Evolutionary conservation across 1,140 invertebrate genomes (phyloP), one percentile per base, ranked within the genome.

Genomic region (Uloborus diversus): DNA sequence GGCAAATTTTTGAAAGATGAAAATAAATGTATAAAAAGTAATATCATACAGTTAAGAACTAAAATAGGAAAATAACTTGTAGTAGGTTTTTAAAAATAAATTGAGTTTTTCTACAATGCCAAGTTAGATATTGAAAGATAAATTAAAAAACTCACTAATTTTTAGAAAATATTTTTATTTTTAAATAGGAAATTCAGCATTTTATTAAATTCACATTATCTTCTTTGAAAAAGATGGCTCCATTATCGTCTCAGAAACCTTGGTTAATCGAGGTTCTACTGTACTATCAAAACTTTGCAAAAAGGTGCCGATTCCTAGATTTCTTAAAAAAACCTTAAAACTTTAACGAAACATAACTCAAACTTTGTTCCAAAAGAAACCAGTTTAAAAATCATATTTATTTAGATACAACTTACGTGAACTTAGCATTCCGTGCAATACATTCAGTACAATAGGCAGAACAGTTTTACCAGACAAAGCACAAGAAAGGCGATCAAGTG

Each of bases 401-500:
- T 42, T 42, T 7, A 42, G 17, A 42, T 42, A 42, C 37, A 42
- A 69, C 73, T 95, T 91, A 62, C 90, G 86, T 83, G 92, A 93
- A n/a, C 88, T 88, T 82, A 99, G 89, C 96, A 99, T 97, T 27
- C 89, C 87, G 5, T 96, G 94, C 14, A 85, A 66, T 69, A 97
- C 91, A 85, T 93, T 93, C 27, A 90, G 89, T 66, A 96, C 92
- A 57, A 99, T 94, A 7, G 94, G 94, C 53, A 99, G 88, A 86
- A 99, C 93, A 0, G 93, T 94, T 89, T 99, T 99, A 64, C 98
- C 98, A 33, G 97, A 96, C 23, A 98, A 89, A 14, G 94, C 94
- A 89, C 97, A 99, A 3, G 97, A 96, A 81, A 99, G 89, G 71
- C 98, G 91, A 88, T 99, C 98, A 30, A 99, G 88, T 17, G 96